phyloP scores from a whole-genome alignment of 1,140 invertebrate genomes.

The Probaryconus sp. region DNA sequence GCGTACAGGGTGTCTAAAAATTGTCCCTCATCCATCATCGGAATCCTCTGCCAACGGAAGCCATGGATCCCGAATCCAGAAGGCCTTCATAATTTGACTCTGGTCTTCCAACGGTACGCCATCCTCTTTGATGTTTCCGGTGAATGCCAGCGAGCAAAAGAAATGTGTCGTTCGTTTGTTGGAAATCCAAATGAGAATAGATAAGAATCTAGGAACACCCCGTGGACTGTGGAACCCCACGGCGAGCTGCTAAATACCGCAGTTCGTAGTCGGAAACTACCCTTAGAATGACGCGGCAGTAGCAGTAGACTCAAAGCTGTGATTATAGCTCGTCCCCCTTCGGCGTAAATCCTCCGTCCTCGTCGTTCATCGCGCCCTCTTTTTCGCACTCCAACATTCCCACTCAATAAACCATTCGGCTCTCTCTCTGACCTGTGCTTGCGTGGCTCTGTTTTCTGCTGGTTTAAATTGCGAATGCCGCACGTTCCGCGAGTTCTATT shows the following conservation, averaged over 20 bases:
- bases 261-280: conserved; percentile 56
- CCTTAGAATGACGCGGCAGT: conserved; percentile 23
- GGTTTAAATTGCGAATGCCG: conserved; percentile 69
- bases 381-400: conserved; percentile 36
- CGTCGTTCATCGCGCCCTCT: conserved; percentile 22
- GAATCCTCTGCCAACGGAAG: no score
- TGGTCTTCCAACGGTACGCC: no score
- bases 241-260: conserved; percentile 64
- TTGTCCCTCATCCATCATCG: background rate
- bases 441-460: conserved; percentile 21
- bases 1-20: conserved; percentile 7
- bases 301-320: conserved; percentile 46
- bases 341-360: conserved; percentile 18
- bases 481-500: conserved; percentile 71
- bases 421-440: conserved; percentile 1
- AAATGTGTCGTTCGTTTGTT: conserved; percentile 40
- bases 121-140: conserved; percentile 2
- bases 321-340: conserved; percentile 47
- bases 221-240: conserved; percentile 44
- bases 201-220: conserved; percentile 53
- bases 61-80: no score
- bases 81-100: no score
- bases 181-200: conserved; percentile 53
- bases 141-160: conserved; percentile 8
- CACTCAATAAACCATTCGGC: conserved; percentile 8